These are phyloP conservation scores for Maniola hyperantus DNA, from an alignment of 2,888 invertebrate genomes.

Conservation along the genomic window DNA sequence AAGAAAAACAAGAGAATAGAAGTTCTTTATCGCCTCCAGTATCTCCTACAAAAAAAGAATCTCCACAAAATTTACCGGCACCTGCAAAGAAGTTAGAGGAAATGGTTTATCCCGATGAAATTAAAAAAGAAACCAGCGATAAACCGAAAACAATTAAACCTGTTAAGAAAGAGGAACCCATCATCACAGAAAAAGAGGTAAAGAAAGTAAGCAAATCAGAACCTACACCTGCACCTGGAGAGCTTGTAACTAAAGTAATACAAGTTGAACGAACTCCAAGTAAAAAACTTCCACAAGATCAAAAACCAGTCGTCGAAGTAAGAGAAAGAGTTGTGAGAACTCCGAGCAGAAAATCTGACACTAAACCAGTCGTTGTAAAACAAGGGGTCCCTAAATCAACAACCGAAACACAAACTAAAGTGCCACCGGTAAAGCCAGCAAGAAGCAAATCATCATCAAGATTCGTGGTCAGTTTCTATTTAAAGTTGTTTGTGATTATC, in stretches of 20 bases:
- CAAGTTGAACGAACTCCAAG: conserved; percentile 75
- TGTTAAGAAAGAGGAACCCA: conserved; percentile 60
- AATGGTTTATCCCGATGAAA: conserved; percentile 63
- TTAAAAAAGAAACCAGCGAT: conserved; percentile 47
- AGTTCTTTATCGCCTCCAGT: conserved; percentile 61
- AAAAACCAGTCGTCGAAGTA: conserved; percentile 68
- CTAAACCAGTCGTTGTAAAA: conserved; percentile 58
- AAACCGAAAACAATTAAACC: conserved; percentile 52
- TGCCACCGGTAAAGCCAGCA: conserved; percentile 76
- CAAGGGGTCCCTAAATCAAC: conserved; percentile 50
- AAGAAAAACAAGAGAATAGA: conserved; percentile 48
- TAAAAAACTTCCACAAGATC: conserved; percentile 63
- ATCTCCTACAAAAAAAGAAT: conserved; percentile 64
- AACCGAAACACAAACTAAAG: conserved; percentile 61
- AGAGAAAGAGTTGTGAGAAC: conserved; percentile 74
- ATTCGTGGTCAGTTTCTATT: conserved; percentile 77
- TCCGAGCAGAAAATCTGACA: conserved; percentile 69
- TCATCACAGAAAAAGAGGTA: conserved; percentile 54
- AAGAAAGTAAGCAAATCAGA: conserved; percentile 52
- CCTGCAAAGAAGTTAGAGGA: conserved; percentile 69
- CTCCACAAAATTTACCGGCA: conserved; percentile 58
- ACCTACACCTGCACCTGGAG: conserved; percentile 54
- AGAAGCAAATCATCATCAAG: conserved; percentile 78
- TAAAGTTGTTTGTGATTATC: conserved; percentile 67
- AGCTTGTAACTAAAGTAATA: conserved; percentile 73